These are phyloP conservation scores for Chaetodon trifasciatus DNA, from an alignment of 2,797 vertebrate genomes.

Conservation along the genomic window DNA sequence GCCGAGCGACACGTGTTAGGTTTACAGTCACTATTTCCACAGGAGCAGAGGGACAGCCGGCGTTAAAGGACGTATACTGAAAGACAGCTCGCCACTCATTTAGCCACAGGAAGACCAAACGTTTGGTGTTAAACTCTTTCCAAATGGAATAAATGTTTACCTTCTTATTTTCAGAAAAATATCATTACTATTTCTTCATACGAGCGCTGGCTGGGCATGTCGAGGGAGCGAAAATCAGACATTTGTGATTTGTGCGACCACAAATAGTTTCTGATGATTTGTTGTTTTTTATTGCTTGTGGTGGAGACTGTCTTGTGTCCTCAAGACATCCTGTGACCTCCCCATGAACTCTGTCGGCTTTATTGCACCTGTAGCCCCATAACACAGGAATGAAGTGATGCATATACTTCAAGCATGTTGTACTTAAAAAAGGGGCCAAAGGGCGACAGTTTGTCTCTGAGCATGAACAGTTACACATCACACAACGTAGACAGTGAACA, in stretches of 20 bases:
- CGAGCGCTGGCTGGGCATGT: neutral
- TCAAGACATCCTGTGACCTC: slow-evolving; percentile 64
- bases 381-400: slow-evolving; percentile 44
- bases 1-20: slow-evolving; percentile 6
- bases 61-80: neutral
- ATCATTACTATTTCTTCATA: neutral
- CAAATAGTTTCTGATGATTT: slow-evolving; percentile 34
- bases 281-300: slow-evolving; percentile 38
- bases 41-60: neutral
- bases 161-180: neutral
- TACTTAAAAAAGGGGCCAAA: neutral
- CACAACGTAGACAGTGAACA: neutral
- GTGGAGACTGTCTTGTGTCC: slow-evolving; percentile 37
- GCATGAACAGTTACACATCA: neutral
- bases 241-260: slow-evolving; percentile 21
- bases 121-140: neutral
- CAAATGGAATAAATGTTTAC: neutral
- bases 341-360: slow-evolving; percentile 63
- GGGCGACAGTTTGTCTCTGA: neutral
- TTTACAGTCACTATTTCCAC: slow-evolving; percentile 33
- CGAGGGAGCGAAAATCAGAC: accelerated
- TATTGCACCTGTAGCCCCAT: slow-evolving; percentile 62
- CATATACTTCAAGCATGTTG: neutral
- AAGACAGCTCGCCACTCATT: slow-evolving; percentile 5
- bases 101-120: neutral